Base-by-base conservation (phyloP, 2,113 vertebrate genomes). In the Pogonocichla stellata region DNA sequence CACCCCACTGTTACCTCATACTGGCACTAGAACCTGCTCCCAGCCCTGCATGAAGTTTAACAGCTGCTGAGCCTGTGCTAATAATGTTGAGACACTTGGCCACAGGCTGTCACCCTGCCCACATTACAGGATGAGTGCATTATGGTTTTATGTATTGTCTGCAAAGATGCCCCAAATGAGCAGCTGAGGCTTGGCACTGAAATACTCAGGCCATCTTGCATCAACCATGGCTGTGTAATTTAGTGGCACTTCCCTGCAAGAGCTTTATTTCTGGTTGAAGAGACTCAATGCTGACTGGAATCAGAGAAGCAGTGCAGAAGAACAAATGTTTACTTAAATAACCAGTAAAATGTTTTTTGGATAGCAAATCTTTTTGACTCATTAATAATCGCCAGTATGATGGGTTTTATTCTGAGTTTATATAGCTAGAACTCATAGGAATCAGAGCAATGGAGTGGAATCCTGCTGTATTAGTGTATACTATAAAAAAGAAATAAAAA, bases 311-410 rank as follows among this genome's bases (percentile, higher is more conserved):
- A 80, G 26, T 0, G 0, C 1, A 1, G 36, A 75, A 90, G 25
- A 29, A 62, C 12, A 85, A 75, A 82, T 82, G 9, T 9, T 79
- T 56, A 57, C 20, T 82, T 53, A 50, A 70, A 65, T 26, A 80
- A 40, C 31, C n/a, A 80, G 75, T 69, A 69, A 89, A 93, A 89
- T 78, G 14, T 8, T 89, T 17, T 77, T 84, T 80, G 23, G 12
- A 65, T 19, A 80, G 11, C 10, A 80, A 67, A 47, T 42, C 7
- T 8, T 77, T 80, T 72, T 31, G 70, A 19, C 14, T 53, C 34
- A 57, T 40, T 89, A 38, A 38, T 75, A 86, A 34, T 60, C 73
- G 26, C 42, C 47, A 54, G 14, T 48, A 31, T 53, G 53, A 83
- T 25, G 8, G n/a, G 28, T 70, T 89, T 78, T 50, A 80, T 78